phyloP scores from a whole-genome alignment of 2,888 invertebrate genomes.

The Zaprionus bogoriensis region DNA sequence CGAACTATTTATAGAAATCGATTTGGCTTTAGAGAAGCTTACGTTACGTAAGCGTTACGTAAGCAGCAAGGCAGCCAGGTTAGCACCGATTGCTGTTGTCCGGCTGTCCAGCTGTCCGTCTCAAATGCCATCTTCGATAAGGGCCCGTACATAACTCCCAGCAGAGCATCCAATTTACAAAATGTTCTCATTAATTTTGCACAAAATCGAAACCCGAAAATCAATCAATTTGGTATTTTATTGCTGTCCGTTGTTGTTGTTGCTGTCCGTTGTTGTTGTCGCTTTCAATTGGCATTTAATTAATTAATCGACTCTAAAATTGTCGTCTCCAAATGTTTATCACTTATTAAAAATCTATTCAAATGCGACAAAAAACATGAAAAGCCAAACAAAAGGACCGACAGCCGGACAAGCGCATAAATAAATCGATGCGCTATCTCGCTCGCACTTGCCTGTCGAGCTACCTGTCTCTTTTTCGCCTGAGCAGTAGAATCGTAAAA shows the following conservation, averaged over 20 bases:
- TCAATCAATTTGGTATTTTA: slow-evolving; percentile 66
- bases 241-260: slow-evolving; percentile 30
- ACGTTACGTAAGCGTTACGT: not conserved
- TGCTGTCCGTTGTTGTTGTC: slow-evolving; percentile 27
- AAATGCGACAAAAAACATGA: slow-evolving; percentile 33
- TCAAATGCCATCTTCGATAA: slow-evolving; percentile 10
- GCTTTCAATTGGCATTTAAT: slow-evolving; percentile 74
- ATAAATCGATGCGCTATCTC: slow-evolving; percentile 18
- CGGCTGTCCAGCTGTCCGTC: too few relatives aligned
- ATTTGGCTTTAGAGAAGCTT: not conserved
- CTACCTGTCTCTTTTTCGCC: not conserved
- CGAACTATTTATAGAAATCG: not conserved
- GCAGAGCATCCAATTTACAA: slow-evolving; percentile 33
- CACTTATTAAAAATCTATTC: slow-evolving; percentile 74
- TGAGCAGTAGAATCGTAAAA: slow-evolving; percentile 47
- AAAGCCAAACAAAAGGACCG: slow-evolving; percentile 5
- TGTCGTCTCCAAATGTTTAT: slow-evolving; percentile 62
- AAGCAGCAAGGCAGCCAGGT: not conserved
- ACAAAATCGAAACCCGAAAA: slow-evolving; percentile 41
- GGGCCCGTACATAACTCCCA: slow-evolving; percentile 23
- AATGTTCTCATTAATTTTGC: slow-evolving; percentile 52
- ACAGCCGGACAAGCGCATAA: slow-evolving; percentile 54
- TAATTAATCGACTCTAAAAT: slow-evolving; percentile 76
- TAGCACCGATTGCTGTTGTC: not conserved
- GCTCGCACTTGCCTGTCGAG: not conserved